These are phyloP conservation scores for Anagyrus pseudococci DNA, from an alignment of 2,888 invertebrate genomes.

Conservation along the genomic window DNA sequence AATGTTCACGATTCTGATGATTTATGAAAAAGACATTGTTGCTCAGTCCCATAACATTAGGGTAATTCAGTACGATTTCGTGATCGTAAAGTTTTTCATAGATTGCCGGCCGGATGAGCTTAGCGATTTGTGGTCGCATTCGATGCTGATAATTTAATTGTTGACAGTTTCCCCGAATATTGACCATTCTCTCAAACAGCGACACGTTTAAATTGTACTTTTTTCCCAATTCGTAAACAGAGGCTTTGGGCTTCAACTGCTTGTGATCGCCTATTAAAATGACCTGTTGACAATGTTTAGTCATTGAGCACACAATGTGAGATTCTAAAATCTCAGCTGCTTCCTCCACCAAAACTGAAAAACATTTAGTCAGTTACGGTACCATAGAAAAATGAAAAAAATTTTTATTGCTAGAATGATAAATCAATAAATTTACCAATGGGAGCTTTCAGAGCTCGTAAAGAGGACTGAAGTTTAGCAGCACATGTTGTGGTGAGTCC, in stretches of 20 bases:
- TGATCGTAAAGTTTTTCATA: slow-evolving; percentile 8
- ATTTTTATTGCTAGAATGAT: not conserved
- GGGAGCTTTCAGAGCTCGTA: slow-evolving; percentile 5
- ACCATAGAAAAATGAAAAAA: not conserved
- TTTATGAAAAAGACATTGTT: slow-evolving; percentile 8
- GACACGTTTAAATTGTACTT: slow-evolving; percentile 24
- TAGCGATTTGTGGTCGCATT: slow-evolving; percentile 25
- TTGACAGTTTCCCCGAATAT: slow-evolving; percentile 10
- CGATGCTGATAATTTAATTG: slow-evolving; percentile 17
- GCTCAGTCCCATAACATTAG: slow-evolving; percentile 5
- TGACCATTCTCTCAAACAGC: slow-evolving; percentile 22
- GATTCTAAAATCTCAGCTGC: slow-evolving; percentile 26
- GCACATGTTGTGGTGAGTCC: slow-evolving; percentile 15
- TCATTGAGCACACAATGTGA: slow-evolving; percentile 14
- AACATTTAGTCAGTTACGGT: not conserved
- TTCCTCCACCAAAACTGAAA: slow-evolving; percentile 23
- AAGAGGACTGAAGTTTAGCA: slow-evolving; percentile 1
- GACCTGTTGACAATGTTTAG: slow-evolving; percentile 11
- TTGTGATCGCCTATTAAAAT: slow-evolving; percentile 28
- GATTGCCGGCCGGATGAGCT: slow-evolving; percentile 8
- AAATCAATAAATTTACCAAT: slow-evolving; percentile 9
- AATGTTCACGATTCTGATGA: not conserved
- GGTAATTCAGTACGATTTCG: not conserved
- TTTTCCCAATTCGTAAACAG: slow-evolving; percentile 18
- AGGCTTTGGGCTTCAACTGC: slow-evolving; percentile 19